Base-by-base conservation (phyloP, 2,797 vertebrate species). In the Cacajao melanocephalus region DNA sequence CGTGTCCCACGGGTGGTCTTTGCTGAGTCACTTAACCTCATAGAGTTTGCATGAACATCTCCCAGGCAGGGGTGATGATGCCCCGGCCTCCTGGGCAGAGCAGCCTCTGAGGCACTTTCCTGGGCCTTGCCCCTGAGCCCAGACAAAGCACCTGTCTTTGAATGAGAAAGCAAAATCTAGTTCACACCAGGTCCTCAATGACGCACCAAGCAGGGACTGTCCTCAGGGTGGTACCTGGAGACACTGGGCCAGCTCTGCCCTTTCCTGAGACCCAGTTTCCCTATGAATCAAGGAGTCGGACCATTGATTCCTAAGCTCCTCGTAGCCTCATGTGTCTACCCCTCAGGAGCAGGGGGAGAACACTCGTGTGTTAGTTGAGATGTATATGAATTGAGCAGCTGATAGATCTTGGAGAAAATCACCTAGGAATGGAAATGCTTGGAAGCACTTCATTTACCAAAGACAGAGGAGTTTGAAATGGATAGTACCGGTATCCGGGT, bases 1-100 rank as follows among this genome's bases (percentile, higher is more conserved):
- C 0, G 0, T 12, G 14, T 28, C 81, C 33, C 76, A 11, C 4
- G 0, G 26, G 28, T 24, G n/a, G 50, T 70, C 55, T 20, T 28
- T 11, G 52, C 55, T 36, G 55, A 81, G 75, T 86, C 75, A 58
- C 61, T 44, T 36, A 61, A 13, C 22, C n/a, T 72, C 19, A 6
- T 24, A 57, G 64, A 58, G 50, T 61, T 80, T 33, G 4, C 9
- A 13, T 41, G 13, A 52, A 30, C 17, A 11, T 76, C 58, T 72
- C 33, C n/a, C 24, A 73, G 20, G n/a, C 10, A 20, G 87, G 57
- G 41, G 57, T 41, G 41, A 61, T 44, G 5, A 26, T 11, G 20
- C 52, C 52, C 50, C n/a, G 30, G 0, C 61, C 48, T 61, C 1
- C 50, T 50, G 52, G 46, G 50, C 70, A 79, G 70, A 88, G 28